These are phyloP conservation scores for Hypotaenidia philippensis DNA, from an alignment of 2,797 vertebrate genomes.

Conservation along the genomic window DNA sequence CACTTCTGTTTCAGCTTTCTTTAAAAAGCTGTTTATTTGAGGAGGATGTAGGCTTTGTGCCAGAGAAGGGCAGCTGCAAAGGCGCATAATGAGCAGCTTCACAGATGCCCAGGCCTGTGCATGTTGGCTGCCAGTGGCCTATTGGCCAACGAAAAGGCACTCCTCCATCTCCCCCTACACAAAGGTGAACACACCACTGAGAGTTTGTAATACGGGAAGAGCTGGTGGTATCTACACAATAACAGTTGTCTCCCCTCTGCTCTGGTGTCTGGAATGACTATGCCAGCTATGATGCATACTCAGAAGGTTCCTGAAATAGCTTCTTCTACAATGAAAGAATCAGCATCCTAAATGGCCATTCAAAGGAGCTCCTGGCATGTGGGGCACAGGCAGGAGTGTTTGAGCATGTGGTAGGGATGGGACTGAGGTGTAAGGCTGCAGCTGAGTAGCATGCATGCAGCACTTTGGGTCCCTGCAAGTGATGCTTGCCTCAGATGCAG, in stretches of 20 bases:
- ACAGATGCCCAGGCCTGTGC: background rate
- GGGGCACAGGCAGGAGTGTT: background rate
- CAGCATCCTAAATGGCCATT: accelerated
- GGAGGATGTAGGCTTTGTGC: background rate
- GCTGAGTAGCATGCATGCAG: background rate
- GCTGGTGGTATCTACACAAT: background rate
- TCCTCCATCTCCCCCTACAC: background rate
- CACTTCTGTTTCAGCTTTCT: slow-evolving; percentile 6
- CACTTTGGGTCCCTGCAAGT: accelerated
- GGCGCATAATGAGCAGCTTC: background rate
- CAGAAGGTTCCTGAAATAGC: background rate
- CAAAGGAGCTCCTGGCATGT: background rate
- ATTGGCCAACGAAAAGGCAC: background rate
- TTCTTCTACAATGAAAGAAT: background rate
- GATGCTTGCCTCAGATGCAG: background rate
- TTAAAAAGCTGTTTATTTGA: slow-evolving; percentile 39
- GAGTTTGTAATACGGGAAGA: background rate
- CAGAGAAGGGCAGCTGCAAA: slow-evolving; percentile 8
- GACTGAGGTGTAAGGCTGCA: background rate
- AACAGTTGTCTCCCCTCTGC: background rate
- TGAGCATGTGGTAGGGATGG: background rate
- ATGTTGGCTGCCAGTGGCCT: background rate
- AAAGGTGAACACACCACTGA: background rate
- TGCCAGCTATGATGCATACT: background rate
- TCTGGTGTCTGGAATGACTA: background rate